Conservation (phyloP, 2,888 invertebrate genomes). For the Lamproptera curius region DNA sequence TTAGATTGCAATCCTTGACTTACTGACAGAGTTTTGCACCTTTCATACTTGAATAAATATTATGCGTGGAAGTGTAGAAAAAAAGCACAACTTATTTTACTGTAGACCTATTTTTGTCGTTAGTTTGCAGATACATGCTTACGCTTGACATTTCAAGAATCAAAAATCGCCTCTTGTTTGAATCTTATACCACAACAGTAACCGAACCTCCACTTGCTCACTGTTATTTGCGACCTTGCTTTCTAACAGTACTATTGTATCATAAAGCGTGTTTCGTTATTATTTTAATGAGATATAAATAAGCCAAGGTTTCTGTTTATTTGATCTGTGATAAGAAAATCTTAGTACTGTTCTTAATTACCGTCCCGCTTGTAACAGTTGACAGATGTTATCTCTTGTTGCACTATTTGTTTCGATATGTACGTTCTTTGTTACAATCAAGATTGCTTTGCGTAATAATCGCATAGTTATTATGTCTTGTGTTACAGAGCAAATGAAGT, state of each 20-base stretch:
- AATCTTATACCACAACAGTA: conserved; percentile 5
- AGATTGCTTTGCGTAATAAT: conserved; percentile 49
- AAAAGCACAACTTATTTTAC: too few species aligned
- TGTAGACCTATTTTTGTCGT: too few species aligned
- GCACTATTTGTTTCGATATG: conserved; percentile 54
- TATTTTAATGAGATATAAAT: conserved; percentile 68
- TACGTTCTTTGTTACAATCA: conserved; percentile 52
- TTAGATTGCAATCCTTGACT: too few species aligned
- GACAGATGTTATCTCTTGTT: conserved; percentile 47
- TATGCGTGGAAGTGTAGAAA: too few species aligned
- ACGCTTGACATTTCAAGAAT: too few species aligned
- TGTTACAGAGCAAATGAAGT: conserved; percentile 9
- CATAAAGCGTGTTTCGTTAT: conserved; percentile 47
- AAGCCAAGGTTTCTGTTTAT: conserved; percentile 59
- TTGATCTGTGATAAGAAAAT: conserved; percentile 57
- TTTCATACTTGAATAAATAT: too few species aligned
- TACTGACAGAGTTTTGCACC: too few species aligned
- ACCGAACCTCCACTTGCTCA: conserved; percentile 35
- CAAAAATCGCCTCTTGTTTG: conserved; percentile 6
- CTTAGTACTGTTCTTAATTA: conserved; percentile 36
- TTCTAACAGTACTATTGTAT: conserved; percentile 57
- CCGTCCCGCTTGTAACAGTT: conserved; percentile 39
- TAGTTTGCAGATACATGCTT: too few species aligned
- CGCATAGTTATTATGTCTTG: conserved; percentile 37
- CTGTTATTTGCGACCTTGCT: conserved; percentile 57